Base-by-base conservation (phyloP, 2,888 invertebrate genomes). In the Drosophila barbarae region DNA sequence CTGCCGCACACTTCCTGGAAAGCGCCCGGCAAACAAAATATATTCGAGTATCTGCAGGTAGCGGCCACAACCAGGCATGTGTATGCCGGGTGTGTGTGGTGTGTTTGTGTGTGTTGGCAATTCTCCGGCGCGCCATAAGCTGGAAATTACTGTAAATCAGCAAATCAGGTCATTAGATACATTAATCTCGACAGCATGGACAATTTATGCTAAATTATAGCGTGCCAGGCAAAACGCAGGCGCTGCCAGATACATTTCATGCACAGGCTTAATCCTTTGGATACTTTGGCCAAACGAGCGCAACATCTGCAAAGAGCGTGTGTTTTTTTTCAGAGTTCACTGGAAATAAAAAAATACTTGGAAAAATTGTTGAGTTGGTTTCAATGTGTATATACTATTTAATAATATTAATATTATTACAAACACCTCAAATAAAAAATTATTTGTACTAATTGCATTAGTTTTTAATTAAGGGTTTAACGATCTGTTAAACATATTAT, bases 91-190 rank as follows among this genome's bases (percentile, higher is more conserved):
- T 46, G 55, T 53, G 55, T 57, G 23, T 23, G 4, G 23, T 23
- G 23, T 23, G 23, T 23, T 23, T 23, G 23, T 23, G 46, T 35
- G 60, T 51, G 59, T 60, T 63, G 52, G 54, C 36, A 58, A 32
- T 55, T 65, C 65, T 67, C 41, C 41, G 49, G 61, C 51, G 51
- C 39, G 39, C 69, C 75, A 57, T 78, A 69, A 76, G 82, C 79
- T 85, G 77, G 75, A 84, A 84, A 84, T 82, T 84, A 79, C 85
- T 78, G 78, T 84, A 82, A 84, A 84, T 82, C 84, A 77, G 84
- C 78, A 78, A 84, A 85, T 82, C 84, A 78, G 84, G 84, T 84
- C 84, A 85, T 84, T 85, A 82, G 83, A 82, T 84, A 82, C 86
- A 84, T 85, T 84, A 85, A 85, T 85, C 85, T 82, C 74, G 75